Percentiles rank a stretch among this genome's conserved stretches.
Conservation (phyloP, 1,140 invertebrate genomes). For the Teleopsis dalmanni region DNA sequence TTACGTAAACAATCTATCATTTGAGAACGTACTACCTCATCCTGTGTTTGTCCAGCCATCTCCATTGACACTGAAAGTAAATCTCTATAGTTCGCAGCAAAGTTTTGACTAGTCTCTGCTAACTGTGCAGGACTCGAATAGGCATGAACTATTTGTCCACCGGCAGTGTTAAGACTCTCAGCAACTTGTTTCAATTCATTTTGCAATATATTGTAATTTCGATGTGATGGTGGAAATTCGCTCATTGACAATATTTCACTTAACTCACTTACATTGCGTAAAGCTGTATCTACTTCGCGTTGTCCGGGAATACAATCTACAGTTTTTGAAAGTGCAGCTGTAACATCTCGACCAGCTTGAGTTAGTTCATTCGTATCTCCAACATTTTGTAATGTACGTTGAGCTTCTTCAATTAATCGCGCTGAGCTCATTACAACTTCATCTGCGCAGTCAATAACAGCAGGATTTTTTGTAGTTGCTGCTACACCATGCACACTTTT, state of each 20-base stretch:
- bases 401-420: conserved; percentile 70
- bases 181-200: conserved; percentile 75
- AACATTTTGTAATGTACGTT: conserved; percentile 56
- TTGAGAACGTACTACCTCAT: conserved; percentile 60
- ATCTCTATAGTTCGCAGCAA: conserved; percentile 71
- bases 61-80: conserved; percentile 70
- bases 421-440: conserved; percentile 73
- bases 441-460: conserved; percentile 60
- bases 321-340: conserved; percentile 44
- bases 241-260: conserved; percentile 63
- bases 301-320: conserved; percentile 82
- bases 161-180: conserved; percentile 71
- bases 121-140: conserved; percentile 60
- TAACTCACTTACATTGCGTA: conserved; percentile 70
- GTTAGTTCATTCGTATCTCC: conserved; percentile 52
- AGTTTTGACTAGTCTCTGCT: conserved; percentile 65
- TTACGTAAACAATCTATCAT: conserved; percentile 82
- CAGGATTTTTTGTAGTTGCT: conserved; percentile 47
- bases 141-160: conserved; percentile 67
- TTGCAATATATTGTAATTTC: conserved; percentile 76
- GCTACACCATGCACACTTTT: conserved; percentile 65
- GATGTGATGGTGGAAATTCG: conserved; percentile 63
- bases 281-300: conserved; percentile 79
- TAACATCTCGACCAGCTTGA: conserved; percentile 53
- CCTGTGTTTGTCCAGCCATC: conserved; percentile 71